phyloP scores from a whole-genome alignment of 2,113 vertebrate species.

The Tetrao urogallus region DNA sequence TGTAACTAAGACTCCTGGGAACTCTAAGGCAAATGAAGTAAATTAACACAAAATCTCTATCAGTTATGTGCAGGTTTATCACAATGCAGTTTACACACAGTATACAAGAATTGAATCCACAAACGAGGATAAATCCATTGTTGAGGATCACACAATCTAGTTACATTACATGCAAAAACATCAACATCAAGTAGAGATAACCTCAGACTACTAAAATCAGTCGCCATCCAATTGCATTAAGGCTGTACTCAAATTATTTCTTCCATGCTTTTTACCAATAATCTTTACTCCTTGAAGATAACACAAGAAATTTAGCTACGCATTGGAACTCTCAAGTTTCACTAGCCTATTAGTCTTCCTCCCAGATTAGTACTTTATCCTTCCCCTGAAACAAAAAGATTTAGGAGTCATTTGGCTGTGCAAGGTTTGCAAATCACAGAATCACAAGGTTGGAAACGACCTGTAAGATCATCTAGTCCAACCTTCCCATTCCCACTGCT shows the following conservation, averaged over 20 bases:
- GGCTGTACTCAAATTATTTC: neutral
- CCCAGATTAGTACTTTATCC: neutral
- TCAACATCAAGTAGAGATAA: neutral
- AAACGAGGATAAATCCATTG: neutral
- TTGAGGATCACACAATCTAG: neutral
- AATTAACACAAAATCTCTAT: slow-evolving; percentile 18
- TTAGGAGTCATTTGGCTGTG: neutral
- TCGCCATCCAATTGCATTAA: neutral
- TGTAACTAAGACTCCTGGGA: slow-evolving; percentile 12
- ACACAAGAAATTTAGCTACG: neutral
- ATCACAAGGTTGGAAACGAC: too few relatives aligned
- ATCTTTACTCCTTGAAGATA: neutral
- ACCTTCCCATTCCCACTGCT: too few relatives aligned
- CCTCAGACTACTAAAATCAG: neutral
- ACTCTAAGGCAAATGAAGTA: slow-evolving; percentile 12
- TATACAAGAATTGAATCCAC: neutral
- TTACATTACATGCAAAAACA: neutral
- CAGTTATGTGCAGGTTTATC: neutral
- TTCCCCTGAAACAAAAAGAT: neutral
- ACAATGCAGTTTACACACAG: neutral
- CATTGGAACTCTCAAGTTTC: neutral
- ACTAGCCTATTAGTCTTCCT: neutral
- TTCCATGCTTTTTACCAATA: neutral
- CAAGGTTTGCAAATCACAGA: neutral
- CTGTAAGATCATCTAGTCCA: too few relatives aligned